These are phyloP conservation scores for Caenorhabditis sp. DNA, from an alignment of 2,888 invertebrate species.

Conservation along the genomic window DNA sequence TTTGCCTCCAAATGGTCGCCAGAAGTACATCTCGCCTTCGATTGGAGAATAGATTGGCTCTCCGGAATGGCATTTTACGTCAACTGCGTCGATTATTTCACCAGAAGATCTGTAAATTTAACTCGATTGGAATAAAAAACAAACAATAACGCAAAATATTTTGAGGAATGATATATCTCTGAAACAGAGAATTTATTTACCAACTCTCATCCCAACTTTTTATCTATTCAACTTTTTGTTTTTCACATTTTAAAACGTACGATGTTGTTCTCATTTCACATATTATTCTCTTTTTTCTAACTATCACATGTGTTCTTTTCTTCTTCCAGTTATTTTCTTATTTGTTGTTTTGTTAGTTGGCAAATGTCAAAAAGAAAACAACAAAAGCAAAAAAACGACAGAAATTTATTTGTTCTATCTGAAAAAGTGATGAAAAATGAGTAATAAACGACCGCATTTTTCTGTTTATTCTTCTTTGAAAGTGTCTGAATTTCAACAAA, in stretches of 20 bases:
- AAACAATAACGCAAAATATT: no score
- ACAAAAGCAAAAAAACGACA: not conserved
- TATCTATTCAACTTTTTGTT: not conserved
- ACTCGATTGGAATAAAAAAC: no score
- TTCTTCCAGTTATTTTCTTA: not conserved
- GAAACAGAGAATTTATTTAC: no score
- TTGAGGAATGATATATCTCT: no score
- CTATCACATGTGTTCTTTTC: not conserved
- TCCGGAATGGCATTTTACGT: slow-evolving; percentile 46
- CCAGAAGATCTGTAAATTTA: slow-evolving; percentile 48
- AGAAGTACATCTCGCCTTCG: slow-evolving; percentile 63
- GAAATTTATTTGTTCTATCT: slow-evolving; percentile 1
- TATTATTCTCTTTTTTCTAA: not conserved
- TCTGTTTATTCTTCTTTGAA: slow-evolving; percentile 9
- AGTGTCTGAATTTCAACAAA: slow-evolving; percentile 21
- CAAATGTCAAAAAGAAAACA: not conserved
- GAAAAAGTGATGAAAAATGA: slow-evolving; percentile 5
- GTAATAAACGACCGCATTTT: not conserved
- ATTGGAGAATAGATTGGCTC: slow-evolving; percentile 59
- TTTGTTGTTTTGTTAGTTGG: not conserved
- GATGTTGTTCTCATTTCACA: slow-evolving; percentile 35
- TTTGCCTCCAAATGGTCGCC: slow-evolving; percentile 52
- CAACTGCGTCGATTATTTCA: slow-evolving; percentile 53
- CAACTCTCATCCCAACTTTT: not conserved
- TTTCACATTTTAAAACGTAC: not conserved